Evolutionary conservation across 2,113 vertebrate species (phyloP), one percentile per base, ranked within the genome.

Genomic region (Bubo blakistoni): DNA sequence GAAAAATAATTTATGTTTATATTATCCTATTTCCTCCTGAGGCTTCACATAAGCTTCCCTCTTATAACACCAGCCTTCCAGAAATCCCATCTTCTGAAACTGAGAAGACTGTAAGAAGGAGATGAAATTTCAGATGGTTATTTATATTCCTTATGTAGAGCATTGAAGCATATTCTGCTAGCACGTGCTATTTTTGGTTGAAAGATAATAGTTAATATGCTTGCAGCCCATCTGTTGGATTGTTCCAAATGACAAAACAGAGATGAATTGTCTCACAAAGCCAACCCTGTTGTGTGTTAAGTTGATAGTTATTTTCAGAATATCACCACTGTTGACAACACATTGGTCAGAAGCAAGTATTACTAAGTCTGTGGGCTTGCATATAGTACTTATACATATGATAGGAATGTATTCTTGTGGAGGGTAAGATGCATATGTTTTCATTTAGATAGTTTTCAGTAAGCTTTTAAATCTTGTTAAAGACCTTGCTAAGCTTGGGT

Each of bases 381-480:
- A 24, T 76, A 11, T 54, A 32, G n/a, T 79, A 54, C 16, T 88
- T 16, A 29, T 32, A 80, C 70, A 90, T 12, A 25, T 77, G 79
- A 70, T 38, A 83, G 58, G 74, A 96, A 90, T 90, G 84, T 77
- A 49, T 69, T 93, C 61, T 90, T 76, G 27, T 85, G 58, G 66
- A 88, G 49, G 30, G 10, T 80, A 70, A 91, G 49, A 42, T 70
- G 52, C 66, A 70, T 80, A 30, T 92, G 74, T 95, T 96, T 94
- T 82, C 74, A 77, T 93, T 94, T 92, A 90, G 74, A 80, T 80
- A 73, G 73, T 89, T 93, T 96, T 93, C 81, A 88, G 25, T 86
- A 86, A 88, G 84, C 70, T 94, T 96, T 85, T 95, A 88, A 91
- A 94, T 82, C 87, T 90, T 88, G 17, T 66, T 96, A 81, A 96